Evolutionary conservation across 2,797 vertebrate species (phyloP).

Genomic region (Xenentodon cancila): DNA sequence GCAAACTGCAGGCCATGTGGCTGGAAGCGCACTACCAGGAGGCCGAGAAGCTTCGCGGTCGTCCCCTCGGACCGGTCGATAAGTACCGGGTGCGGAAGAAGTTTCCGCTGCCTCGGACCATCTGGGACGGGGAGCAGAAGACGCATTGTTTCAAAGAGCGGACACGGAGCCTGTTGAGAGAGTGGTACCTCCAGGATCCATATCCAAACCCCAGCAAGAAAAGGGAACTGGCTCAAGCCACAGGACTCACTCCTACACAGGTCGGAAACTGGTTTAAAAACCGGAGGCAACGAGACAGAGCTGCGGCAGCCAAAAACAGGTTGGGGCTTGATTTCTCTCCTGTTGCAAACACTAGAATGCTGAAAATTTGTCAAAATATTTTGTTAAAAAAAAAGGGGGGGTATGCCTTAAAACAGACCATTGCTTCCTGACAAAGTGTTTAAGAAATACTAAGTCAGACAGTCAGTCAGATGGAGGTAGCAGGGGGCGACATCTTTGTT

Average conservation of each 20-base stretch:
- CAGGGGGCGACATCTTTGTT: conserved; percentile 73
- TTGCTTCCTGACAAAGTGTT: conserved; percentile 11
- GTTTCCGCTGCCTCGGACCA: conserved; percentile 99
- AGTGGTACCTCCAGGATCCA: conserved; percentile 99
- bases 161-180: conserved; percentile 97
- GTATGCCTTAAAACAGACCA: conserved; percentile 2
- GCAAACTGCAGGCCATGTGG: conserved; percentile 99
- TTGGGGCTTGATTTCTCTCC: conserved; percentile 72
- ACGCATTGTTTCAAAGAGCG: conserved; percentile 99
- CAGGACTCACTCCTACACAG: conserved; percentile 99
- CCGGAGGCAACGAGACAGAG: conserved; percentile 97
- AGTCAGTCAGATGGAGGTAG: conserved; percentile 45
- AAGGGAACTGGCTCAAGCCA: conserved; percentile 99
- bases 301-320: conserved; percentile 99
- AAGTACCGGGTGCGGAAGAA: conserved; percentile 99
- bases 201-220: conserved; percentile 99
- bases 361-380: neutral
- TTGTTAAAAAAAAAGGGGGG: neutral
- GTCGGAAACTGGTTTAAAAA: conserved; percentile 99
- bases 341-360: neutral
- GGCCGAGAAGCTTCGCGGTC: conserved; percentile 98
- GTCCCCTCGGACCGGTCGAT: conserved; percentile 97
- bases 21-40: conserved; percentile 99
- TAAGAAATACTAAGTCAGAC: conserved; percentile 7
- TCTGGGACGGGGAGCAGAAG: conserved; percentile 99